Evolutionary conservation across 2,797 vertebrate species (phyloP), one percentile per base, ranked within the genome.

Genomic region (Picus viridis): DNA sequence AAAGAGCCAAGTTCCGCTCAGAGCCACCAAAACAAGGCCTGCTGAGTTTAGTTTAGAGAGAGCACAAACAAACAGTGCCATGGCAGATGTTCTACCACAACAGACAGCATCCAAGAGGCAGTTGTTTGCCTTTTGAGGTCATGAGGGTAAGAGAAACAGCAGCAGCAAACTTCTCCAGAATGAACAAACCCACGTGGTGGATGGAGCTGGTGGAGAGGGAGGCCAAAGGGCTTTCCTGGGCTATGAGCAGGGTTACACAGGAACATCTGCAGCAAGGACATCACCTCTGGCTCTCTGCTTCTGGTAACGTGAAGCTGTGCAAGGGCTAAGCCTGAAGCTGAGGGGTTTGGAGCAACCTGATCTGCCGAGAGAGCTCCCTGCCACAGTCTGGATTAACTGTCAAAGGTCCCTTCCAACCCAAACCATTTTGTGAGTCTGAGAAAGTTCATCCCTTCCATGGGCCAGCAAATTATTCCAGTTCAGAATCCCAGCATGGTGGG

Each of bases 221-320:
- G 54, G 5, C 4, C 81, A 63, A 34, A 17, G 32, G 32, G 17
- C 6, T 5, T 20, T 23, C 61, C 5, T 20, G 63, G 34, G 2
- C 22, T 12, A n/a, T 0, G 7, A 54, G 53, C 53, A 54, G 1
- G 71, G 13, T 26, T 15, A 10, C n/a, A 10, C 36, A 3, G 0
- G 15, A 22, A 34, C 65, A 23, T 13, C 47, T 13, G 41, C 59
- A 26, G 54, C 1, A 4, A 16, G 63, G 58, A 23, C 67, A 32
- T 6, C 51, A 16, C 2, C 32, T 23, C 27, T 63, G 20, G 2
- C 45, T 17, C 85, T 7, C 2, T 9, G 3, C 5, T 30, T 4
- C 4, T 2, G 45, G 11, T 29, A 18, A n/a, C 9, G 2, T 3
- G 4, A 10, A 4, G 23, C 24, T 16, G n/a, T 1, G 3, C 5